These are phyloP conservation scores for Lucilia sericata DNA, from an alignment of 1,140 invertebrate species.

Conservation along the genomic window DNA sequence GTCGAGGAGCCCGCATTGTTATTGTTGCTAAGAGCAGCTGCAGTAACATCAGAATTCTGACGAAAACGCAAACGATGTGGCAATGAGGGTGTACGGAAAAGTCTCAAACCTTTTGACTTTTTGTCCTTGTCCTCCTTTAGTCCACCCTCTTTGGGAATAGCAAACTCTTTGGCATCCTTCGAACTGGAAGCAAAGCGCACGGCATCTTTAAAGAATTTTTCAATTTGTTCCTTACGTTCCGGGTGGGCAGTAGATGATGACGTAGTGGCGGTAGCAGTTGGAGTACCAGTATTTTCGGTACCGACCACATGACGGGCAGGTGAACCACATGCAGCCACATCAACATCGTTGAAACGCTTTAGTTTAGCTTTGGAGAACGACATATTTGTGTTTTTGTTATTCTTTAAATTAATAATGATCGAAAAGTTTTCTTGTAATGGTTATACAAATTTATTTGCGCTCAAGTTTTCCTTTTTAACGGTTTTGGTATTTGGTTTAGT, in stretches of 20 bases:
- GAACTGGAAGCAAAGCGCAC: conserved; percentile 61
- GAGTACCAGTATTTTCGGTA: conserved; percentile 47
- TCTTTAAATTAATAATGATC: conserved; percentile 4
- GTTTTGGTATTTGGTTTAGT: conserved; percentile 19
- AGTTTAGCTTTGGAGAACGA: conserved; percentile 67
- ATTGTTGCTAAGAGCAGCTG: conserved; percentile 26
- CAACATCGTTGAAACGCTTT: conserved; percentile 66
- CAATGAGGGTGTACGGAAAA: conserved; percentile 65
- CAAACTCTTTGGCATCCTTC: conserved; percentile 65
- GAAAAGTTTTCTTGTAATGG: neutral
- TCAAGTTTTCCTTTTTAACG: neutral
- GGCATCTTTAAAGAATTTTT: conserved; percentile 67
- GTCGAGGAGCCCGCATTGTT: conserved; percentile 53
- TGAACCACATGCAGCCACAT: conserved; percentile 60
- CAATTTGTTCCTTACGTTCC: conserved; percentile 65
- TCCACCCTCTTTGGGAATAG: conserved; percentile 54
- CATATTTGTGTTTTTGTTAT: conserved; percentile 49
- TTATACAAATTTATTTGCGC: neutral
- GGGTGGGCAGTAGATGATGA: conserved; percentile 45
- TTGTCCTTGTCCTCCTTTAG: conserved; percentile 64
- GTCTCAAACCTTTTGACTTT: conserved; percentile 62
- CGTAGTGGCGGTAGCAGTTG: conserved; percentile 47
- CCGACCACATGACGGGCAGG: conserved; percentile 54
- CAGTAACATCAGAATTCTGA: conserved; percentile 53
- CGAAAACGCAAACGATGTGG: conserved; percentile 65